Conservation (phyloP, 2,797 vertebrate species). For the Anabacerthia variegaticeps region DNA sequence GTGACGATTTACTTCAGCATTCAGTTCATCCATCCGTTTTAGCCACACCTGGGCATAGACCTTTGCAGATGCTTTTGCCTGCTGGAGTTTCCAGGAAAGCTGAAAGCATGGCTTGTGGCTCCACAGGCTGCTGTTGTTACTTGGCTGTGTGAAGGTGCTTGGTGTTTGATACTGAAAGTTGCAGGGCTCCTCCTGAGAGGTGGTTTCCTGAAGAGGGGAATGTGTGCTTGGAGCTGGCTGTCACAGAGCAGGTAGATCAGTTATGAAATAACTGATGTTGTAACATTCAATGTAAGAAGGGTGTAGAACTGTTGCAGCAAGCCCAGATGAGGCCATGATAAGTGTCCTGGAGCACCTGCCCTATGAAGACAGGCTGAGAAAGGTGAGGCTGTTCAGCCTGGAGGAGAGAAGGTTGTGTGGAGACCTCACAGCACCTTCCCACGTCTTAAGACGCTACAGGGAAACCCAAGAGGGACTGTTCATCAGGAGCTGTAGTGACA, state of each 20-base stretch:
- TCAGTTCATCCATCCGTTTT: fast-evolving
- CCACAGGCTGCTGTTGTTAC: fast-evolving
- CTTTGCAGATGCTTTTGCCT: background rate
- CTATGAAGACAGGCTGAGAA: background rate
- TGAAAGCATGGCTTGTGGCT: fast-evolving
- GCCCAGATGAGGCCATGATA: background rate
- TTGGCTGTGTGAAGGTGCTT: background rate
- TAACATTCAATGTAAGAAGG: background rate
- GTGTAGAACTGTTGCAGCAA: background rate
- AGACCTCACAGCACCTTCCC: background rate
- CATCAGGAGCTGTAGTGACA: background rate
- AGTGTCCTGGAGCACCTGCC: background rate
- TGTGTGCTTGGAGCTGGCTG: background rate
- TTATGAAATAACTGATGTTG: background rate
- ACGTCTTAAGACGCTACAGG: background rate
- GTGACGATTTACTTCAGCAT: background rate
- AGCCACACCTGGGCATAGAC: background rate
- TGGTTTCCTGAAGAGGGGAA: background rate
- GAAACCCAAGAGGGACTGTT: background rate
- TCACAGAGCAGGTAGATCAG: fast-evolving
- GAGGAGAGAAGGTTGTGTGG: background rate
- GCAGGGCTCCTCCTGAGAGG: background rate
- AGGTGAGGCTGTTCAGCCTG: background rate
- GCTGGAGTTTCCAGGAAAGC: background rate
- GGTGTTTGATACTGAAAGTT: fast-evolving